Evolutionary conservation across 2,797 vertebrate genomes (phyloP).

Genomic region (Gymnopithys bicolor): DNA sequence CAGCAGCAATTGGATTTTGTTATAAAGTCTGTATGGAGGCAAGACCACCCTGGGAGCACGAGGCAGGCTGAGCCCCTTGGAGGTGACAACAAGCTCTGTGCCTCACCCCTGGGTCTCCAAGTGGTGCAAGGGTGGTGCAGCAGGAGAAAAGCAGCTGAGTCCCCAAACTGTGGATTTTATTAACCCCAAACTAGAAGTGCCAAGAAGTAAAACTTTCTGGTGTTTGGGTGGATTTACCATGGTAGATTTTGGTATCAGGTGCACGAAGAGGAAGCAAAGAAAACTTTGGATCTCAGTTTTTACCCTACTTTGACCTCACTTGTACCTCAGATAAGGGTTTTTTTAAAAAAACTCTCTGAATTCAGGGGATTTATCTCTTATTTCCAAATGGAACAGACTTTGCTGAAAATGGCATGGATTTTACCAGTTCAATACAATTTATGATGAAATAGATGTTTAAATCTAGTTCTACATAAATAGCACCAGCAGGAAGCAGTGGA

Average conservation of each 20-base stretch:
- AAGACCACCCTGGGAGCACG: neutral
- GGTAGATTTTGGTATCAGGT: neutral
- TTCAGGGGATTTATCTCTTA: neutral
- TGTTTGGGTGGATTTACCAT: fast-evolving
- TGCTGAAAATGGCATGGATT: conserved; percentile 2
- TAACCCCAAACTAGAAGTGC: neutral
- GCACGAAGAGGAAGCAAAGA: neutral
- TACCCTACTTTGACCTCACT: neutral
- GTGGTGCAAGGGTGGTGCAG: neutral
- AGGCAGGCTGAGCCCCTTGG: neutral
- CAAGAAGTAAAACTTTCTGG: neutral
- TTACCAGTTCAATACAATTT: conserved; percentile 47
- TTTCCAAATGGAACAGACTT: conserved; percentile 33
- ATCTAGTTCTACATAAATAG: conserved; percentile 14
- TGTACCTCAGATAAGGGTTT: neutral
- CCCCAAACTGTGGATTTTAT: neutral
- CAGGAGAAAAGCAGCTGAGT: neutral
- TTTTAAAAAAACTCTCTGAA: neutral
- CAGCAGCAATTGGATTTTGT: neutral
- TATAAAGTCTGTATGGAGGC: neutral
- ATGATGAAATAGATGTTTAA: conserved; percentile 10
- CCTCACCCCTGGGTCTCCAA: neutral
- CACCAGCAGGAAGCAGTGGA: neutral
- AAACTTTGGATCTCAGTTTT: neutral
- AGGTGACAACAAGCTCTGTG: neutral